Evolutionary conservation across 2,113 vertebrate species (phyloP).

Genomic region (Athene cunicularia): DNA sequence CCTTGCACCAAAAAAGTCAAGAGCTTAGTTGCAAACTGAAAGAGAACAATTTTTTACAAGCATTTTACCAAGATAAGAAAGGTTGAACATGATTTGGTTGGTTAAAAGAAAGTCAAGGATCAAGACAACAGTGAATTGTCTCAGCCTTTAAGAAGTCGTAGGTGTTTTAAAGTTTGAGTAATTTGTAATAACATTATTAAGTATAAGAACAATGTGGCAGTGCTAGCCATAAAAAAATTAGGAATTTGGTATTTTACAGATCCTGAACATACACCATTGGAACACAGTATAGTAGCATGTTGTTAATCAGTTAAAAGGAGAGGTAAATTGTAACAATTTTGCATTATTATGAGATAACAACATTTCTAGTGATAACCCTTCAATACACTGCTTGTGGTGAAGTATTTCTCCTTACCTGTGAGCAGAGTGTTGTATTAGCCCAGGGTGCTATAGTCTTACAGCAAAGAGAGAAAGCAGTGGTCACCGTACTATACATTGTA

Average conservation of each 20-base stretch:
- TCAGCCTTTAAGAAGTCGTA: background rate
- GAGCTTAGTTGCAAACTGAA: background rate
- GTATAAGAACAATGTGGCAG: background rate
- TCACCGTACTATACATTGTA: fast-evolving
- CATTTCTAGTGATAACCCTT: background rate
- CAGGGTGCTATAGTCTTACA: background rate
- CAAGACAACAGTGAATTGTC: background rate
- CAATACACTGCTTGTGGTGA: background rate
- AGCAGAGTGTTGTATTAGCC: background rate
- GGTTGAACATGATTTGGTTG: background rate
- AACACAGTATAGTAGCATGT: background rate
- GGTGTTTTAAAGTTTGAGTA: background rate
- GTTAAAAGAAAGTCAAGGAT: background rate
- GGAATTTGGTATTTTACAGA: background rate
- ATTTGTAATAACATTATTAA: background rate
- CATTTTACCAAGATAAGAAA: background rate
- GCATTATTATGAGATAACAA: background rate
- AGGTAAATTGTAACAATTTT: background rate
- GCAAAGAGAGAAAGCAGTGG: background rate
- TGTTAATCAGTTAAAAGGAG: background rate
- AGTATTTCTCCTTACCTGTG: background rate
- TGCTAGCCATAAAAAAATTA: background rate
- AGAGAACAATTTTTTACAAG: background rate
- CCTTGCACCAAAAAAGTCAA: background rate
- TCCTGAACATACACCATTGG: background rate